A percentile compares a stretch with the other conserved stretches of the same genome.
Evolutionary conservation across 2,113 vertebrate genomes (phyloP).

Genomic region (Saguinus midas): DNA sequence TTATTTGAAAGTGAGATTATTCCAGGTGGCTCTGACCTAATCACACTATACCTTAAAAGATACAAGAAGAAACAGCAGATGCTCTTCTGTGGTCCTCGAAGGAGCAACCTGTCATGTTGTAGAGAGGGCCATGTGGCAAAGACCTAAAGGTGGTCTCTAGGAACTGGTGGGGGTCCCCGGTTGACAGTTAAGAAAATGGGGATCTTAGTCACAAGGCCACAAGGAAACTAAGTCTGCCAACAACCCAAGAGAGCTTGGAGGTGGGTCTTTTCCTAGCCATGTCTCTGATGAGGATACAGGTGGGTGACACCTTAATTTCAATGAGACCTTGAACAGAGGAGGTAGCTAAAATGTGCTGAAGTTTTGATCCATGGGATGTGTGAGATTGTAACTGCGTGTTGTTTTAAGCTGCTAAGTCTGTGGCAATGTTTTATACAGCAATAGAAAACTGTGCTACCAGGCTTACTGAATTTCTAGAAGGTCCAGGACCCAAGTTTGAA

Average conservation of each 20-base stretch:
- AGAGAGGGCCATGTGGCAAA: background rate
- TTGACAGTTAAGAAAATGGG: background rate
- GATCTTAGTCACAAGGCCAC: background rate
- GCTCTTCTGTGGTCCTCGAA: background rate
- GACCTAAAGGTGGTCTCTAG: background rate
- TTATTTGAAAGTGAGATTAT: conserved; percentile 6
- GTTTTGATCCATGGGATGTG: background rate
- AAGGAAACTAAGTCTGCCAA: background rate
- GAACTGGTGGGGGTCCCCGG: background rate
- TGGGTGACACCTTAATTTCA: background rate
- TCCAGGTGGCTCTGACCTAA: background rate
- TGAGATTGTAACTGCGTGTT: background rate
- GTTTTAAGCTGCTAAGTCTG: background rate
- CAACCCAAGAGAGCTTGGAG: background rate
- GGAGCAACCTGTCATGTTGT: background rate
- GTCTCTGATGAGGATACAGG: background rate
- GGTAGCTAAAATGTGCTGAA: background rate
- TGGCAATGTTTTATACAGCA: background rate
- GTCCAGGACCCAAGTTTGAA: background rate
- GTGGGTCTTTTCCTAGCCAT: background rate
- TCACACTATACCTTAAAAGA: background rate
- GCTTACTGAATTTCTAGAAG: background rate
- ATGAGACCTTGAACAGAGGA: background rate
- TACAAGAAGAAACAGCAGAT: background rate
- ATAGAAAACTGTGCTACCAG: background rate